Percentiles rank a stretch among this genome's conserved stretches.
Conservation (phyloP, 2,797 vertebrate genomes). For the Phrynocephalus forsythii region DNA sequence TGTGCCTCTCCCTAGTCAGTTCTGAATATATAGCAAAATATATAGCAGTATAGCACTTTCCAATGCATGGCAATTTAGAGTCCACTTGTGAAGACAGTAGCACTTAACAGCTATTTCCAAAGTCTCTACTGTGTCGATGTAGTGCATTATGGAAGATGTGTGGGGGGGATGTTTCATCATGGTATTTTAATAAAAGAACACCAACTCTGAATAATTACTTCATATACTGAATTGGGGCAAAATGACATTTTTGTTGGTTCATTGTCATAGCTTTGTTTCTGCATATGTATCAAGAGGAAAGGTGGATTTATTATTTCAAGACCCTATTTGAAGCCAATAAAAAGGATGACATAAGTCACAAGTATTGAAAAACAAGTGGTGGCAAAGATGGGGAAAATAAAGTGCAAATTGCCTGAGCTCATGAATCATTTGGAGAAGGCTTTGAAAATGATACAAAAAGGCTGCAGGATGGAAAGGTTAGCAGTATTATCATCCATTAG, state of each 20-base stretch:
- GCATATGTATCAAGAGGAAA: background rate
- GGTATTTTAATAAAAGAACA: background rate
- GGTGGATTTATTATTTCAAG: constrained; percentile 1
- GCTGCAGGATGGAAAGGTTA: background rate
- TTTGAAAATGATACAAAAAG: background rate
- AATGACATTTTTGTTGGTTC: constrained; percentile 1
- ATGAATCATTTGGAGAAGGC: constrained; percentile 21
- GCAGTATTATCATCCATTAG: background rate
- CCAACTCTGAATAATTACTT: background rate
- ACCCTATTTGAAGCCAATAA: constrained; percentile 16
- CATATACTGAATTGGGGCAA: background rate
- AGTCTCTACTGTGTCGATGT: constrained; percentile 11
- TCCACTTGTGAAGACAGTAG: constrained; percentile 6
- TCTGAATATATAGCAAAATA: background rate
- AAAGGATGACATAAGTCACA: constrained; percentile 20
- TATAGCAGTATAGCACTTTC: constrained; percentile 4
- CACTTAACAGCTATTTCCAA: constrained; percentile 27
- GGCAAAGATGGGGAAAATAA: background rate
- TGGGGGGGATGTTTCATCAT: background rate
- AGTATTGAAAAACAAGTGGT: constrained; percentile 16
- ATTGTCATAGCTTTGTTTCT: constrained; percentile 21
- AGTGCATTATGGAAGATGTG: background rate
- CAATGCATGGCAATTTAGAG: background rate
- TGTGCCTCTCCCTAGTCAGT: too few species aligned
- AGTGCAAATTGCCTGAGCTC: background rate